Evolutionary conservation across 2,113 vertebrate genomes (phyloP), one percentile per base, ranked within the genome.

Genomic region (Gymnocephalus cernua): DNA sequence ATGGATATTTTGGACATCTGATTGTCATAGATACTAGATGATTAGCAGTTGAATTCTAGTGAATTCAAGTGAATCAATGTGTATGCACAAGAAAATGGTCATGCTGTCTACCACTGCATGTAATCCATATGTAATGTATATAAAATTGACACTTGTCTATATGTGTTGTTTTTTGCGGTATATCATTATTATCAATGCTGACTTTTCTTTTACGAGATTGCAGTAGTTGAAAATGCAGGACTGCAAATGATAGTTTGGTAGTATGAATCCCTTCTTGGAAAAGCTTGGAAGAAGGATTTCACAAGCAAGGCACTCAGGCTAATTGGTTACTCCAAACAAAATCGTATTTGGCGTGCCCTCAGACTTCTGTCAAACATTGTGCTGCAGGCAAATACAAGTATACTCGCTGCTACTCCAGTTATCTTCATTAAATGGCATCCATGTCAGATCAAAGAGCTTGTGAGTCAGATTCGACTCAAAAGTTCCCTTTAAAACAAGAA

Each of bases 341-440:
- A 91, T 72, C 15, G 50, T 54, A 76, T 80, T 86, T 87, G 79
- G 67, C 57, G 56, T 83, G 45, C 80, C 86, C 76, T 91, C 71
- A 84, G 56, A 84, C 54, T 71, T 80, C 91, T 91, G 90, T 91
- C 90, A 88, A 88, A 93, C 89, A 89, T 44, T 79, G 69, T 25
- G 90, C 92, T 92, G 86, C 87, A 89, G 92, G 92, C 87, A 81
- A 87, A 83, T 84, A 88, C 89, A 83, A 84, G 84, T 83, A 84
- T 70, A 86, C 78, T 85, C 80, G 57, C 84, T 84, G 90, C 47
- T 53, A 87, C 84, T 88, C 71, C 71, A 82, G 82, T 88, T 91
- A 87, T 87, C 79, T 87, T 91, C 86, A 89, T 91, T 89, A 89
- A 91, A 91, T 88, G 80, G 61, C 88, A 91, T 74, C 88, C 62